Percentiles rank a stretch among this genome's conserved stretches.
These are phyloP conservation scores for Lacerta bilineata DNA, from an alignment of 2,797 vertebrate genomes.

Conservation along the genomic window DNA sequence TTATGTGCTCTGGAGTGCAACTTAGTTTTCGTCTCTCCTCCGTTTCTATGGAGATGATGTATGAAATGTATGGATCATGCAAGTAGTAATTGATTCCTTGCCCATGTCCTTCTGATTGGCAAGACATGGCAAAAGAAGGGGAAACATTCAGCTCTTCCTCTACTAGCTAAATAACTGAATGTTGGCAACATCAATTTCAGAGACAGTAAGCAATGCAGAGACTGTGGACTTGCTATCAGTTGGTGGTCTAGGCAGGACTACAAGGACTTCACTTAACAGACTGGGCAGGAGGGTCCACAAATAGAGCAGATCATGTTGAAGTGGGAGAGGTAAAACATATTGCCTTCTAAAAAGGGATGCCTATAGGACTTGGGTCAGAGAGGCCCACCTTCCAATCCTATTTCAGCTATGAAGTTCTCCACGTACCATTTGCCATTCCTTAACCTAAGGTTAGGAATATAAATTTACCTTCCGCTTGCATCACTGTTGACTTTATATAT, in stretches of 20 bases:
- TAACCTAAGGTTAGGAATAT: background rate
- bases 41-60: constrained; percentile 20
- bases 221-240: background rate
- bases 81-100: constrained; percentile 21
- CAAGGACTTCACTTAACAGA: no score
- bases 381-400: background rate
- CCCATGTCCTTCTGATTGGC: background rate
- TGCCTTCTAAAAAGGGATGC: no score
- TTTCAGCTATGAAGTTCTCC: background rate
- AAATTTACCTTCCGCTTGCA: background rate
- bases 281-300: no score
- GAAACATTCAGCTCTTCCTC: background rate
- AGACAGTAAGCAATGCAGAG: background rate
- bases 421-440: background rate
- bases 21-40: background rate
- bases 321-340: no score
- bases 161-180: background rate
- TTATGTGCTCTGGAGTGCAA: background rate
- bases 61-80: constrained; percentile 3
- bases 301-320: no score
- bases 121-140: background rate
- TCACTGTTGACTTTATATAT: no score
- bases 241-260: background rate
- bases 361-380: no score
- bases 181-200: background rate